These are phyloP conservation scores for Tychaedon coryphoeus DNA, from an alignment of 2,113 vertebrate genomes.

Conservation along the genomic window DNA sequence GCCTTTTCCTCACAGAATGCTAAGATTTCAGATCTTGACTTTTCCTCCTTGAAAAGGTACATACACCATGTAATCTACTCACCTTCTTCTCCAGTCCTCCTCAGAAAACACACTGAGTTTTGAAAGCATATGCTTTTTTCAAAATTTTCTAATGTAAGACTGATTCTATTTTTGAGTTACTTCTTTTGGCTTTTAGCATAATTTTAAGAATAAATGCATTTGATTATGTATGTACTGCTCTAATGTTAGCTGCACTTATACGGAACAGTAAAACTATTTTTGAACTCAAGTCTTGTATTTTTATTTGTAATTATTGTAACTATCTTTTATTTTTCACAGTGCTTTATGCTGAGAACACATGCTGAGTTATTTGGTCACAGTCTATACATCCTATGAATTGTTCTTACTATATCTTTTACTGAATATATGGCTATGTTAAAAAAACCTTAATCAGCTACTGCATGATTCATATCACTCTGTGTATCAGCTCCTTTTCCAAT, in stretches of 20 bases:
- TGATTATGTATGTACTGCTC: not conserved
- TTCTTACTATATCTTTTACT: not conserved
- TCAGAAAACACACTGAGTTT: not conserved
- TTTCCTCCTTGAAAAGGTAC: not conserved
- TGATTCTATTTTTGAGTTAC: not conserved
- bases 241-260: rapidly evolving
- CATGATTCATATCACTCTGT: not conserved
- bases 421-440: not conserved
- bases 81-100: not conserved
- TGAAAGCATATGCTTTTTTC: not conserved
- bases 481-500: not conserved
- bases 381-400: not conserved
- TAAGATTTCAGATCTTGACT: not conserved
- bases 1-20: not conserved
- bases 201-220: not conserved
- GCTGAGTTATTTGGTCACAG: not conserved
- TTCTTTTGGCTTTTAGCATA: not conserved
- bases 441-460: not conserved
- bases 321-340: not conserved
- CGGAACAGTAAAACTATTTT: not conserved
- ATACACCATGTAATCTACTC: rapidly evolving
- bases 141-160: not conserved
- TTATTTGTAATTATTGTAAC: not conserved
- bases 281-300: not conserved
- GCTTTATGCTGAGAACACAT: not conserved